Percentiles rank a stretch among this genome's conserved stretches.
phyloP scores from a whole-genome alignment of 2,888 invertebrate genomes.

The Nyleta sp. region DNA sequence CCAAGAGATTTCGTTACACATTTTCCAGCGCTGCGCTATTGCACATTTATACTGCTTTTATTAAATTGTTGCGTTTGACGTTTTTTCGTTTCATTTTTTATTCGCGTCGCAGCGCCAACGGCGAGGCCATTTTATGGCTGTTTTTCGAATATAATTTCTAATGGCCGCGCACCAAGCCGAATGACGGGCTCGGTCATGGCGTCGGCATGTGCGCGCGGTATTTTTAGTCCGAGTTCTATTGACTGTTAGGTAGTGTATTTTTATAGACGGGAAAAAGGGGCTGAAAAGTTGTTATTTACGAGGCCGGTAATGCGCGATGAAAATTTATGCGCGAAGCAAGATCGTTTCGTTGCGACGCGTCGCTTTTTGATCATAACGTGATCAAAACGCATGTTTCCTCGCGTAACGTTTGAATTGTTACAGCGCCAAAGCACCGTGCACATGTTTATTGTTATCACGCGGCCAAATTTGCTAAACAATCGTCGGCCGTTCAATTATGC shows the following conservation, averaged over 20 bases:
- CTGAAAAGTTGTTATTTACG: conserved; percentile 25
- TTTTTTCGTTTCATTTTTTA: conserved; percentile 42
- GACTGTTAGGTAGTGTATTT: conserved; percentile 38
- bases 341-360: background rate
- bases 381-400: too few relatives aligned
- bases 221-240: conserved; percentile 38
- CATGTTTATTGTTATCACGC: too few relatives aligned
- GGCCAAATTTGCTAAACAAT: background rate
- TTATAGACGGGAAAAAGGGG: conserved; percentile 29
- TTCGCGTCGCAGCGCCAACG: background rate
- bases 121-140: background rate
- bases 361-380: conserved; percentile 2
- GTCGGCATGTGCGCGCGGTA: conserved; percentile 3
- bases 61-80: conserved; percentile 58
- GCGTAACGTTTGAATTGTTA: too few relatives aligned
- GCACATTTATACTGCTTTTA: conserved; percentile 49
- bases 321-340: conserved; percentile 3
- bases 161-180: too few relatives aligned
- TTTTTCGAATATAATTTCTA: conserved; percentile 20
- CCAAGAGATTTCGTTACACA: conserved; percentile 56
- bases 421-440: background rate
- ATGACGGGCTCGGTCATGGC: too few relatives aligned
- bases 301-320: conserved; percentile 7
- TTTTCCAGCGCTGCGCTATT: conserved; percentile 39
- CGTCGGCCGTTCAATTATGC: background rate